A percentile compares a stretch with the other conserved stretches of the same genome.
These are phyloP conservation scores for Drosophila merina DNA, from an alignment of 2,888 invertebrate species.

Conservation along the genomic window DNA sequence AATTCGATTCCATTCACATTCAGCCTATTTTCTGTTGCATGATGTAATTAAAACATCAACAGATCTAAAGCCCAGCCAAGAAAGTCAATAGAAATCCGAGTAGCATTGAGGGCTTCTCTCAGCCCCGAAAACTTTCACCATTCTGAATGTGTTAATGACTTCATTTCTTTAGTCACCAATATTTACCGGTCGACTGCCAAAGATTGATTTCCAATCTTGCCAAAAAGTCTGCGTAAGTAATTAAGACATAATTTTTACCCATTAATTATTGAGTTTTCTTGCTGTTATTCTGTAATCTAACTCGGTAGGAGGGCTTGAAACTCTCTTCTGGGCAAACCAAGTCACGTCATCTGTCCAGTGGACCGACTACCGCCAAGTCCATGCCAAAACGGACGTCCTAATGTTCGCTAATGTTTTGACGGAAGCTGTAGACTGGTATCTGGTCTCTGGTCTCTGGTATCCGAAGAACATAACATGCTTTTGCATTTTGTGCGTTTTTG, in stretches of 20 bases:
- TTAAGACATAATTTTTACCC: constrained; percentile 5
- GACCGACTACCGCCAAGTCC: neutral
- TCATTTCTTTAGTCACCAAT: constrained; percentile 41
- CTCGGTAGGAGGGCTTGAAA: neutral
- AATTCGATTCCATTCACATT: constrained; percentile 35
- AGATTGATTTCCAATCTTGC: constrained; percentile 23
- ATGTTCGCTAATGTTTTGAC: constrained; percentile 49
- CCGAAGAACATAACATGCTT: constrained; percentile 27
- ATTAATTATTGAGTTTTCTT: constrained; percentile 7
- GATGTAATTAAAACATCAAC: constrained; percentile 46
- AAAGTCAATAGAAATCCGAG: constrained; percentile 45
- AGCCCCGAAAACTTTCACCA: constrained; percentile 64
- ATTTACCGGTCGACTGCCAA: constrained; percentile 26
- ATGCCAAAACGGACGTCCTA: constrained; percentile 30
- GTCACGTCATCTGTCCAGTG: constrained; percentile 16
- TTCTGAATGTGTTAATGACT: constrained; percentile 63
- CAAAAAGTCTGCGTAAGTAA: constrained; percentile 9
- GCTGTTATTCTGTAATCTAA: neutral
- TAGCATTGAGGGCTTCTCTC: constrained; percentile 1
- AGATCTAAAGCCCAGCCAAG: constrained; percentile 1
- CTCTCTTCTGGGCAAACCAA: constrained; percentile 4
- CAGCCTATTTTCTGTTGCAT: constrained; percentile 35
- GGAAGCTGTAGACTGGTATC: constrained; percentile 54
- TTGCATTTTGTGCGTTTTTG: constrained; percentile 35
- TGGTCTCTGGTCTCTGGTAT: constrained; percentile 28